Conservation (phyloP, 2,797 vertebrate genomes). For the Anomalospiza imberbis region DNA sequence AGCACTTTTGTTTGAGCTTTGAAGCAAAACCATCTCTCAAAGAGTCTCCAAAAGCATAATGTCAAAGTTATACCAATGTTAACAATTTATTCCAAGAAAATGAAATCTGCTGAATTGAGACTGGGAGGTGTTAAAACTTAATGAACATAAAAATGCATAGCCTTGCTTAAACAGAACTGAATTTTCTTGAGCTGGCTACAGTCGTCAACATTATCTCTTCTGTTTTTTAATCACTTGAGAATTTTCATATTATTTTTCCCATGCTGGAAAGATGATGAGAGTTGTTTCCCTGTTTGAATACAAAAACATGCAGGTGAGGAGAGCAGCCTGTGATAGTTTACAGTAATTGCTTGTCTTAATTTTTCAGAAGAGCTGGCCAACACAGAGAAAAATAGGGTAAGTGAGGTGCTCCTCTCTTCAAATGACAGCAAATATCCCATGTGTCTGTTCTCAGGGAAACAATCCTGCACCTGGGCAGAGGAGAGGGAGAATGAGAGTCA, state of each 20-base stretch:
- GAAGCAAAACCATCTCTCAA: background rate
- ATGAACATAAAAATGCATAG: slow-evolving; percentile 12
- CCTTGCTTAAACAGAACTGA: background rate
- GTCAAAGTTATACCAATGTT: background rate
- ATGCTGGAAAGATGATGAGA: background rate
- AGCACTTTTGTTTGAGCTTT: background rate
- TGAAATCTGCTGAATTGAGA: slow-evolving; percentile 31
- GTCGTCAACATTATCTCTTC: background rate
- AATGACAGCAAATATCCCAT: background rate
- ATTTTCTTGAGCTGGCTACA: background rate
- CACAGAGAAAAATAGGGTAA: background rate
- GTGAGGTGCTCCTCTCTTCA: background rate
- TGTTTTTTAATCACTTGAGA: slow-evolving; percentile 33
- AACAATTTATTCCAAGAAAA: slow-evolving; percentile 48
- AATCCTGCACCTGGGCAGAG: background rate
- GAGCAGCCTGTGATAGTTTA: background rate
- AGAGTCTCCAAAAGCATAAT: background rate
- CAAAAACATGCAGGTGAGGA: background rate
- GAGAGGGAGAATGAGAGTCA: background rate
- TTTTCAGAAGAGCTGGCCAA: background rate
- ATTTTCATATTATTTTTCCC: background rate
- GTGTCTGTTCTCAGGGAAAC: background rate
- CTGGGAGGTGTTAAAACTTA: slow-evolving; percentile 30
- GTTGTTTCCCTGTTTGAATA: background rate
- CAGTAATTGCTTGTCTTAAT: background rate